These are phyloP conservation scores for Microplitis manilae DNA, from an alignment of 2,888 invertebrate genomes.

Conservation along the genomic window DNA sequence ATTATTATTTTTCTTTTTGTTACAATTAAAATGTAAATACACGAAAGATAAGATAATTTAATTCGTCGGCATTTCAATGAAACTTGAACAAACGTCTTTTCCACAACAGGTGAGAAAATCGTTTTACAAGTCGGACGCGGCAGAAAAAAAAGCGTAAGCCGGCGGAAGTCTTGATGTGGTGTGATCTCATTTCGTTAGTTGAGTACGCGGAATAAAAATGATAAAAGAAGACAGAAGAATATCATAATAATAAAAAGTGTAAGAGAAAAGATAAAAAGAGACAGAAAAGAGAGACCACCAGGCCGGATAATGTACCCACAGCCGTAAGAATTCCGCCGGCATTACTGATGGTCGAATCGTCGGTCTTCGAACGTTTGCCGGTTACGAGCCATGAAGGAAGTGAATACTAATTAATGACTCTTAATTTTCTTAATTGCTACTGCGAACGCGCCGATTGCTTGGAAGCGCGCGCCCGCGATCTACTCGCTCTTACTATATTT, in stretches of 20 bases:
- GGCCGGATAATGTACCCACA: constrained; percentile 64
- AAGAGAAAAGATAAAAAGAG: constrained; percentile 19
- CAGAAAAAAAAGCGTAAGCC: constrained; percentile 36
- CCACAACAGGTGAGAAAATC: constrained; percentile 58
- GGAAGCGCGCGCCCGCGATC: constrained; percentile 53
- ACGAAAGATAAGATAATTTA: constrained; percentile 8
- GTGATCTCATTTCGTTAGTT: constrained; percentile 49
- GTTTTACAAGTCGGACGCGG: constrained; percentile 47
- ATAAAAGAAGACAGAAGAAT: constrained; percentile 27
- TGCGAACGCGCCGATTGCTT: constrained; percentile 59
- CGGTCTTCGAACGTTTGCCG: constrained; percentile 24
- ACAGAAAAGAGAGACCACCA: constrained; percentile 48
- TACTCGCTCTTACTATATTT: constrained; percentile 45
- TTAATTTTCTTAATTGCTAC: constrained; percentile 70
- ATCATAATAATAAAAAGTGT: constrained; percentile 14
- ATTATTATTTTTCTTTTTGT: background rate
- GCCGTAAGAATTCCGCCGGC: constrained; percentile 60
- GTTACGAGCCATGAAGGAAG: constrained; percentile 57
- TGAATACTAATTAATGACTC: constrained; percentile 71
- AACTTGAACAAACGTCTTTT: constrained; percentile 21
- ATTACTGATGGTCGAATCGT: constrained; percentile 44
- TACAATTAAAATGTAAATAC: background rate
- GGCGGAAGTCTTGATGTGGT: constrained; percentile 49
- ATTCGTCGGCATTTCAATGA: constrained; percentile 12
- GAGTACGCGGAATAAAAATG: constrained; percentile 46